Evolutionary conservation across 2,797 vertebrate species (phyloP).

Genomic region (Phalloptychus januarius): DNA sequence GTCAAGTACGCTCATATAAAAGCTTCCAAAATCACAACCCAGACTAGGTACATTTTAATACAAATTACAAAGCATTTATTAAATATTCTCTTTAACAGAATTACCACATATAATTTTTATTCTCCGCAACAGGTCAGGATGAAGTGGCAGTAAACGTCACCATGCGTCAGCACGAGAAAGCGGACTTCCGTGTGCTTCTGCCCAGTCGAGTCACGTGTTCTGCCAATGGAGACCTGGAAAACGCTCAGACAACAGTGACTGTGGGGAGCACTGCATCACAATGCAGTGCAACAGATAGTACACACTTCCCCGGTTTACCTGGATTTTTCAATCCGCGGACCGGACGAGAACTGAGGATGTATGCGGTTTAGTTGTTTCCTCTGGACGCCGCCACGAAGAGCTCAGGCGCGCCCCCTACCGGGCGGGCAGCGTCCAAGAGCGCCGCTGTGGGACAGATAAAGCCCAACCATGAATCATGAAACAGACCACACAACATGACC

Average conservation of each 20-base stretch:
- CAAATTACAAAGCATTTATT: constrained; percentile 11
- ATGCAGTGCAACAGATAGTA: constrained; percentile 30
- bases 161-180: constrained; percentile 46
- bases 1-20: background rate
- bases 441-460: constrained; percentile 82
- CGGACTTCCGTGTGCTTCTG: constrained; percentile 37
- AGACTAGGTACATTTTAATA: background rate
- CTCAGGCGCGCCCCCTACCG: constrained; percentile 66
- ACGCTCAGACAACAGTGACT: constrained; percentile 78
- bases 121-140: background rate
- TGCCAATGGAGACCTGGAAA: constrained; percentile 71
- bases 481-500: constrained; percentile 23
- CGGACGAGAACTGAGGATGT: constrained; percentile 36
- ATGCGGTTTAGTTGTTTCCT: constrained; percentile 33
- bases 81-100: background rate
- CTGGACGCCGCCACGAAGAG: constrained; percentile 52
- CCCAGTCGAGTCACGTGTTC: constrained; percentile 48
- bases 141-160: constrained; percentile 47
- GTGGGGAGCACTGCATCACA: constrained; percentile 44
- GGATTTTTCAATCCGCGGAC: constrained; percentile 64
- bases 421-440: constrained; percentile 71
- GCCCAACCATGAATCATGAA: constrained; percentile 79
- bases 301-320: constrained; percentile 80
- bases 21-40: background rate
- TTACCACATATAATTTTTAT: background rate